phyloP scores from a whole-genome alignment of 1,140 invertebrate species.

The Lordiphosa stackelbergi region DNA sequence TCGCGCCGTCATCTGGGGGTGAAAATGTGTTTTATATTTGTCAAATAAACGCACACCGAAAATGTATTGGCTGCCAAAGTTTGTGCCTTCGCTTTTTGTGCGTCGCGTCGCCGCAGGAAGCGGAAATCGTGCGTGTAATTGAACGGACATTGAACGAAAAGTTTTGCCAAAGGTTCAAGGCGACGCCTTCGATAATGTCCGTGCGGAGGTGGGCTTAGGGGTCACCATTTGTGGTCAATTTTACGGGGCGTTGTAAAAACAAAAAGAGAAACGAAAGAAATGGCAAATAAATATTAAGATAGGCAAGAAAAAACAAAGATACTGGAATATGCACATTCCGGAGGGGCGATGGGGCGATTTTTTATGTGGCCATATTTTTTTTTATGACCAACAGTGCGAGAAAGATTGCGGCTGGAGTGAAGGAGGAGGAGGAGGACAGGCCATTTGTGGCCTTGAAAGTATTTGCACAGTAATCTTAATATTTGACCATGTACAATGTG shows the following conservation, averaged over 20 bases:
- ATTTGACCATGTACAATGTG: too few species aligned
- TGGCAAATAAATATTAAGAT: background rate
- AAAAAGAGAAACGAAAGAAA: constrained; percentile 28
- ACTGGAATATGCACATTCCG: too few species aligned
- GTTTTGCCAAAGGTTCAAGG: constrained; percentile 37
- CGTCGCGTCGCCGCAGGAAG: constrained; percentile 55
- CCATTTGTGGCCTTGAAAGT: too few species aligned
- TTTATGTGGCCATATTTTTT: too few species aligned
- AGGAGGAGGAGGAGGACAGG: too few species aligned
- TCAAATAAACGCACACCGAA: constrained; percentile 61
- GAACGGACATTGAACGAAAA: constrained; percentile 70
- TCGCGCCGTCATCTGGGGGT: constrained; percentile 43
- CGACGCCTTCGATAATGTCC: constrained; percentile 21
- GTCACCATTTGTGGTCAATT: constrained; percentile 62
- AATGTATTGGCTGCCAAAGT: too few species aligned
- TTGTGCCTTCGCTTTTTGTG: constrained; percentile 5
- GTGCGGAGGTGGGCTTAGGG: background rate
- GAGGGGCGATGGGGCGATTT: too few species aligned
- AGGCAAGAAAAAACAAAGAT: constrained; percentile 2
- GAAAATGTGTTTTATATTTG: constrained; percentile 72
- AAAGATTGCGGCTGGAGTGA: too few species aligned
- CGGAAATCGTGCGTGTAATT: constrained; percentile 72
- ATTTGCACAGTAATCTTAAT: too few species aligned
- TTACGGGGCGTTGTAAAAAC: constrained; percentile 64
- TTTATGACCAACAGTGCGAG: too few species aligned